Percentiles rank a stretch among this genome's conserved stretches.
These are phyloP conservation scores for Stegodyphus mimosarum DNA, from an alignment of 1,140 invertebrate genomes.

Conservation along the genomic window DNA sequence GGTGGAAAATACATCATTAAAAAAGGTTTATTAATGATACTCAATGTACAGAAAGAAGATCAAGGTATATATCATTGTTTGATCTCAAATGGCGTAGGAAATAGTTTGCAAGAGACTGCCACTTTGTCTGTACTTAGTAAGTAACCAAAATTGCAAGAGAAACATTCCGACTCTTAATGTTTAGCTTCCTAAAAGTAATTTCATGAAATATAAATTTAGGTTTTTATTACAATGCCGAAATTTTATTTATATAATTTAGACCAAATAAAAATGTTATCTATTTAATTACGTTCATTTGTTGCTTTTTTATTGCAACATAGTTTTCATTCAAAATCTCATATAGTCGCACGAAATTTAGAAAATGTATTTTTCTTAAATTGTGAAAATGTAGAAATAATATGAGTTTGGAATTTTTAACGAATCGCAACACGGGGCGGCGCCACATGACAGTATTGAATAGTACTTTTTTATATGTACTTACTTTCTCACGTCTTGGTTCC, in stretches of 20 bases:
- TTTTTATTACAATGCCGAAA: too few relatives aligned
- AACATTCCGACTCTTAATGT: not conserved
- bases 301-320: too few relatives aligned
- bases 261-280: too few relatives aligned
- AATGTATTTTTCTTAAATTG: too few relatives aligned
- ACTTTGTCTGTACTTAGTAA: conserved; percentile 47
- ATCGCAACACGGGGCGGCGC: conserved; percentile 31
- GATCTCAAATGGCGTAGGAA: conserved; percentile 45
- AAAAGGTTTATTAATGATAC: conserved; percentile 27
- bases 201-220: too few relatives aligned
- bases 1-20: not conserved
- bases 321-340: too few relatives aligned
- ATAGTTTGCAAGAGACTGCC: conserved; percentile 5
- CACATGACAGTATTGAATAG: not conserved
- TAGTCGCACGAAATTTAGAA: too few relatives aligned
- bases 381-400: not conserved
- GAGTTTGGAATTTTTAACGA: not conserved
- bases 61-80: conserved; percentile 50
- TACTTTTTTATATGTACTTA: too few relatives aligned
- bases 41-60: conserved; percentile 43
- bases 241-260: too few relatives aligned
- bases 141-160: not conserved
- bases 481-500: too few relatives aligned
- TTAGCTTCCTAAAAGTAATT: too few relatives aligned
- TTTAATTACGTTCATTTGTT: too few relatives aligned